Evolutionary conservation across 1,140 invertebrate species (phyloP).

Genomic region (Temnothorax curvispinosus): DNA sequence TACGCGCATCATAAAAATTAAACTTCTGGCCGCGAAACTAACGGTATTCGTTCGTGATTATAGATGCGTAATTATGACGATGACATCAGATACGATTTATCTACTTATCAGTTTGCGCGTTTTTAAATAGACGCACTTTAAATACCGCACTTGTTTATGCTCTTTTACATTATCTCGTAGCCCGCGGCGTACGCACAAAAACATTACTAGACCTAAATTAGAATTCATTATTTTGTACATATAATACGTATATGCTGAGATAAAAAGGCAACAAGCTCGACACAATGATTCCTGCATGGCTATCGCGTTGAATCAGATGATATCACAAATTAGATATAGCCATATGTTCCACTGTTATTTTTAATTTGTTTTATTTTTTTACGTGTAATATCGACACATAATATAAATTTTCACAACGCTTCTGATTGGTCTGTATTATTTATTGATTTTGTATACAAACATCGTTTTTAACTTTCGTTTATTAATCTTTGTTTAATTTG

Average conservation of each 20-base stretch:
- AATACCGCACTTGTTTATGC: background rate
- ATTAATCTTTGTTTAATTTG: background rate
- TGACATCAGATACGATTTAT: constrained; percentile 23
- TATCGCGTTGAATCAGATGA: background rate
- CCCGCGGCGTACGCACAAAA: background rate
- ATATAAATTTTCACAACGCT: background rate
- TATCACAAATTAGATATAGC: constrained; percentile 20
- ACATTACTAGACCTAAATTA: background rate
- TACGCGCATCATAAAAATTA: background rate
- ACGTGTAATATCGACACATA: background rate
- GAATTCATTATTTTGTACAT: background rate
- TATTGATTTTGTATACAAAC: background rate
- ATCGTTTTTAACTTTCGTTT: background rate
- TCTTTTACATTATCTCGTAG: constrained; percentile 15
- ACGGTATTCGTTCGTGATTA: background rate
- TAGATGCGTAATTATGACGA: background rate
- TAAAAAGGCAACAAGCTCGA: constrained; percentile 14
- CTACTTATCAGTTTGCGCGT: constrained; percentile 26
- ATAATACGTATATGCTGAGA: background rate
- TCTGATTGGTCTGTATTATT: background rate
- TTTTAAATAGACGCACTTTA: background rate
- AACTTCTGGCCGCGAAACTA: background rate
- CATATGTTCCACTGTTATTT: background rate
- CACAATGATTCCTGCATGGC: background rate
- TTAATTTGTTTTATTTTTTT: background rate